Evolutionary conservation across 2,113 vertebrate genomes (phyloP), one percentile per base, ranked within the genome.

Genomic region (Psammodynastes pulverulentus): DNA sequence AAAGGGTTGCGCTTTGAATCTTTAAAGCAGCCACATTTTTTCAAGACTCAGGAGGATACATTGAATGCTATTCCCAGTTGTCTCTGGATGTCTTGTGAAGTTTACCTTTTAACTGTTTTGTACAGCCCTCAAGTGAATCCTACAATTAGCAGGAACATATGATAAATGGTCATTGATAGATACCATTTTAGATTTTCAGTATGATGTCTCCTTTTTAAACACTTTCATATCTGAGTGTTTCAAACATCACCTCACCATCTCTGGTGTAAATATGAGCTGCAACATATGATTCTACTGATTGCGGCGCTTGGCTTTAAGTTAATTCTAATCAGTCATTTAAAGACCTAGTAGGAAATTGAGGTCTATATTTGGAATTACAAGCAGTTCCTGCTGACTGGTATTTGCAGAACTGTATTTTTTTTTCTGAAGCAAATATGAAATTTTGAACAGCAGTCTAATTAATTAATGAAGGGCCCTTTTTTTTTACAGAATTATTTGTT

Each of bases 331-430:
- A 62, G 24, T 6, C 39, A 15, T 51, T 62, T 15, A 43, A 58
- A 51, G 21, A 39, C 5, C 3, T 21, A 86, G 34, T 56, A 52
- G 3, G n/a, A 51, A 6, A 45, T 88, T n/a, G 15, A 53, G 6
- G 4, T 34, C 10, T 56, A 39, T 43, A 56, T 93, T 52, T 1
- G 87, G 39, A 92, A 58, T 1, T 84, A 52, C 51, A n/a, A 9
- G 9, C 49, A 88, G 49, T 56, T 1, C 89, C 72, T 9, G 48
- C 29, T 92, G 62, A 62, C 29, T 90, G 34, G 39, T 34, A 53
- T 92, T 95, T 96, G 89, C 43, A 90, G 87, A 90, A 92, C 19
- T 93, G 79, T 24, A n/a, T 48, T 45, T 91, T 39, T 92, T 72
- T 92, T 49, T 56, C 12, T 54, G 39, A 89, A 90, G 52, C 43